Evolutionary conservation across 2,888 invertebrate genomes (phyloP), one percentile per base, ranked within the genome.

Genomic region (Megalurothrips usitatus): DNA sequence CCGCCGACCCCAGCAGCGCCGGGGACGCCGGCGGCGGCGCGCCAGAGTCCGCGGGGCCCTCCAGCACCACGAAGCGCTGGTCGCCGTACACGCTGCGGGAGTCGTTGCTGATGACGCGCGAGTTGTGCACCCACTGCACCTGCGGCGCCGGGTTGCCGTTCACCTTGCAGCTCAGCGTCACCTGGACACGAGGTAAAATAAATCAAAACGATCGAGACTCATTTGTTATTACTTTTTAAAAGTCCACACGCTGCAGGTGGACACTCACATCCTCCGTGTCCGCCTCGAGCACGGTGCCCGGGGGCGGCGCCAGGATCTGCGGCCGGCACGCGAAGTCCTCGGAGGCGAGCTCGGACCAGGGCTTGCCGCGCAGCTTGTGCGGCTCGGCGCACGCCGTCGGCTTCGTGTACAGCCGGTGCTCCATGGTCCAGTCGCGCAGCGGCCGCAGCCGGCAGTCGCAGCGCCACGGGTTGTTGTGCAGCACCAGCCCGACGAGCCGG

Each of bases 401-500:
- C 28, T 91, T 90, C 0, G 94, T 93, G 84, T 94, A 93, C 26
- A 96, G 88, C 81, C 94, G 94, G 82, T 91, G 91, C 82, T 91
- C 90, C 23, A 86, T 84, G 19, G 92, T 91, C 91, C 93, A 95
- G 85, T 94, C 92, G 79, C 95, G 91, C 84, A 96, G 94, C 26
- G 91, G 90, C 85, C 94, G 92, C 81, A 97, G 88, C 83, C 92
- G 91, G 85, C 97, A 97, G 85, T 96, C 95, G 86, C 97, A 97
- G 82, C 93, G 91, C 96, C 96, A 97, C 0, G 94, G 94, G 86
- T 97, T 97, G 82, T 92, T 92, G 83, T 92, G 91, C 0, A 96
- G 89, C 81, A 93, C 93, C 78, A 97, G 88, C 84, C 93, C 93
- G 47, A 91, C 91, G 81, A 96, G 87, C 83, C 91, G 92, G 1